phyloP scores from a whole-genome alignment of 1,140 invertebrate species.

The Papilio aristodemus region DNA sequence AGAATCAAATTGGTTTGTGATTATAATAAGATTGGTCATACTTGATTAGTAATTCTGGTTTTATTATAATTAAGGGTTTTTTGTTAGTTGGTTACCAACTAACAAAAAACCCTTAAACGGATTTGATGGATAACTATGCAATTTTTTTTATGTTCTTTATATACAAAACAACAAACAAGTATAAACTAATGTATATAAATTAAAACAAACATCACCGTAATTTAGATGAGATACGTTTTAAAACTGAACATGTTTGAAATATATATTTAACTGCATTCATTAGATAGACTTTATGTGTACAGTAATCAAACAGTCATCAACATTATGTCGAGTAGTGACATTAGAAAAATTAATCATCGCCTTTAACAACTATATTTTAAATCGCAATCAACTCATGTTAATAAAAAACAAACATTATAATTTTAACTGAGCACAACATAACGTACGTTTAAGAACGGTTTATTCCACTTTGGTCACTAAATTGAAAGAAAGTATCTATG shows the following conservation, averaged over 20 bases:
- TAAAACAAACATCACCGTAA: background rate
- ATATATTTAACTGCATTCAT: too few species aligned
- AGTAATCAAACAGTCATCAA: constrained; percentile 10
- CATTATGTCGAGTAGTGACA: background rate
- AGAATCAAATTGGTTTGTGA: too few species aligned
- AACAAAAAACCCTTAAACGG: too few species aligned
- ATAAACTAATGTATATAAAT: too few species aligned
- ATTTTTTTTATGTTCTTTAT: too few species aligned
- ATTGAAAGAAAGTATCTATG: background rate
- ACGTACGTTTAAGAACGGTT: background rate
- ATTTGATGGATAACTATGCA: too few species aligned
- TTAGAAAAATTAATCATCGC: constrained; percentile 15
- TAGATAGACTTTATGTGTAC: constrained; percentile 1
- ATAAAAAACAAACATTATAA: background rate
- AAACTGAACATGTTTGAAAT: background rate
- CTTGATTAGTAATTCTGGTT: too few species aligned
- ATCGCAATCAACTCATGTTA: constrained; percentile 22
- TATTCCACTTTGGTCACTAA: background rate
- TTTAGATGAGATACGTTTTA: background rate
- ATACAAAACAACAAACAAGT: too few species aligned
- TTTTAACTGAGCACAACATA: constrained; percentile 1
- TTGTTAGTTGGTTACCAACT: too few species aligned
- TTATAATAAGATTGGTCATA: too few species aligned
- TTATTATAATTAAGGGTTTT: too few species aligned
- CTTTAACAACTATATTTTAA: constrained; percentile 22